Evolutionary conservation across 1,140 invertebrate species (phyloP).

Genomic region (Cheumatopsyche charites): DNA sequence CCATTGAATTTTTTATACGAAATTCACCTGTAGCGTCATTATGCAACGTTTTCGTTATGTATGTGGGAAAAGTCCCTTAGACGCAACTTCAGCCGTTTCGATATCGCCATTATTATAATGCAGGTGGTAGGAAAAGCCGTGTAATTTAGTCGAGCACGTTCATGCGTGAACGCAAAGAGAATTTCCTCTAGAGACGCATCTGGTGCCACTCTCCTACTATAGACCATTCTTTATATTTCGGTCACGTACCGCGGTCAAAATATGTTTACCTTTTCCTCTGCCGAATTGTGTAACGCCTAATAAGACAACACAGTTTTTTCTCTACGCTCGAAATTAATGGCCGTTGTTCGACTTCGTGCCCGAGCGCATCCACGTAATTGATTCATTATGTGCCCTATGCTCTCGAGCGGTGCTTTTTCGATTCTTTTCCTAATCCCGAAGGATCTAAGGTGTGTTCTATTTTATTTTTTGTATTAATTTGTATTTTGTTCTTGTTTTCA

Average conservation of each 20-base stretch:
- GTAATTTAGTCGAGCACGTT: neutral
- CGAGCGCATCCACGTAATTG: slow-evolving; percentile 13
- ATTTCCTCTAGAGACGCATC: neutral
- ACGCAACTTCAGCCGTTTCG: too few relatives aligned
- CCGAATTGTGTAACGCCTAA: slow-evolving; percentile 21
- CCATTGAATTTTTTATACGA: too few relatives aligned
- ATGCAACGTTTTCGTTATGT: too few relatives aligned
- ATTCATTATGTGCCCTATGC: slow-evolving; percentile 1
- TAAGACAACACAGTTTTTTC: neutral
- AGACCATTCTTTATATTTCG: slow-evolving; percentile 12
- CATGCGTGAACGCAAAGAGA: too few relatives aligned
- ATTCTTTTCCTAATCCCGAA: too few relatives aligned
- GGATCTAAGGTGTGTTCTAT: neutral
- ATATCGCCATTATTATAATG: too few relatives aligned
- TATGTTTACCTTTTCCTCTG: slow-evolving; percentile 14
- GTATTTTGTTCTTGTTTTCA: slow-evolving; percentile 47
- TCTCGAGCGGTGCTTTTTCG: too few relatives aligned
- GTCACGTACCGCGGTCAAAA: slow-evolving; percentile 9
- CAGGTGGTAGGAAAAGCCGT: neutral
- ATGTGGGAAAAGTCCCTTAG: too few relatives aligned
- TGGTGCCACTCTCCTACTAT: neutral
- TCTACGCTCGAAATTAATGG: slow-evolving; percentile 11
- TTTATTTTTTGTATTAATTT: neutral
- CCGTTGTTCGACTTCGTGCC: slow-evolving; percentile 6
- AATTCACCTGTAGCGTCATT: too few relatives aligned